A percentile compares a stretch with the other conserved stretches of the same genome.
phyloP scores from a whole-genome alignment of 2,888 invertebrate species.

The Thera obeliscata region DNA sequence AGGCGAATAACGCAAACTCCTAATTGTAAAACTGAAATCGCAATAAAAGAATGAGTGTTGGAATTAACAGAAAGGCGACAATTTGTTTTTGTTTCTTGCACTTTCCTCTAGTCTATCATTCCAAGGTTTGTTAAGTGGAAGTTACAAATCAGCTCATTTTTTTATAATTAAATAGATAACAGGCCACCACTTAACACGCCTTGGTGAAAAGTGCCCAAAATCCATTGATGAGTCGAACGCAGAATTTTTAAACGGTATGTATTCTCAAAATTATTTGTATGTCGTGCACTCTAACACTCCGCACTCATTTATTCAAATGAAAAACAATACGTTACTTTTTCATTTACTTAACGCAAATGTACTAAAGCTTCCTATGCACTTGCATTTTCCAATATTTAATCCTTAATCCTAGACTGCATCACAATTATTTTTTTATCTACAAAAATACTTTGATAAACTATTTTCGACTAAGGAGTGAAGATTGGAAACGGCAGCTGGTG shows the following conservation, averaged over 20 bases:
- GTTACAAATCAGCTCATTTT: not conserved
- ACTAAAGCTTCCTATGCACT: constrained; percentile 66
- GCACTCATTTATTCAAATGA: constrained; percentile 73
- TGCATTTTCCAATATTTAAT: constrained; percentile 5
- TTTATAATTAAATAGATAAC: not conserved
- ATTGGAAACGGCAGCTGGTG: constrained; percentile 30
- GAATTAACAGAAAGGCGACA: constrained; percentile 83
- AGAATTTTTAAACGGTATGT: constrained; percentile 73
- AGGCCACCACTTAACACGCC: constrained; percentile 13
- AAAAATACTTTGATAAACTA: not conserved
- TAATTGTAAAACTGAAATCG: constrained; percentile 75
- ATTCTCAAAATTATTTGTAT: constrained; percentile 72
- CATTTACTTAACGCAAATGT: constrained; percentile 42
- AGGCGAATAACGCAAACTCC: constrained; percentile 62
- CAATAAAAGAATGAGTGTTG: constrained; percentile 85
- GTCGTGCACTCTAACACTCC: constrained; percentile 74
- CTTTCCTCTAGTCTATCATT: constrained; percentile 42
- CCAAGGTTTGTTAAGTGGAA: constrained; percentile 15
- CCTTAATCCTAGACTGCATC: constrained; percentile 2
- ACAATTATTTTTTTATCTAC: not conserved
- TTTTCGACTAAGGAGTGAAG: not conserved
- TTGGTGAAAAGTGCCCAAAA: constrained; percentile 27
- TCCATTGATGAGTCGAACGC: constrained; percentile 58
- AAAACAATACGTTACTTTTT: constrained; percentile 56
- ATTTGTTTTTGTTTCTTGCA: constrained; percentile 70